These are phyloP conservation scores for Oxytorus armatus DNA, from an alignment of 2,888 invertebrate genomes.

Conservation along the genomic window DNA sequence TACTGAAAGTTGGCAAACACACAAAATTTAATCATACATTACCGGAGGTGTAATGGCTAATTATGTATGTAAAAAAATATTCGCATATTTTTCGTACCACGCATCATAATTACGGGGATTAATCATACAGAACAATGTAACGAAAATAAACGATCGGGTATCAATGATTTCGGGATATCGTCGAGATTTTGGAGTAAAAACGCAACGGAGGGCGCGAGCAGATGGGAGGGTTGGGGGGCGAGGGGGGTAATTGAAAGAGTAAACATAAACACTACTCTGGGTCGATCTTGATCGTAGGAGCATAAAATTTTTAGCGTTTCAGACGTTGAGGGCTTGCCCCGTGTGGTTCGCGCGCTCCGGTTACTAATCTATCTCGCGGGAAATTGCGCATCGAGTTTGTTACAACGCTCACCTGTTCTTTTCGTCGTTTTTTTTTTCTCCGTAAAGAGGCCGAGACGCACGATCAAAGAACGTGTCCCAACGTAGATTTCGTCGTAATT, in stretches of 20 bases:
- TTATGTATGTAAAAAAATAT: constrained; percentile 41
- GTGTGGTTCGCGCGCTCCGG: constrained; percentile 25
- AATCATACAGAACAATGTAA: too few species aligned
- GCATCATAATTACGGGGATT: constrained; percentile 21
- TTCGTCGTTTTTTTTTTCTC: constrained; percentile 1
- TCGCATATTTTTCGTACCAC: constrained; percentile 9
- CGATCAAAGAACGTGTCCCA: constrained; percentile 16
- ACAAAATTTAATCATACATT: constrained; percentile 14
- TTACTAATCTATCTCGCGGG: constrained; percentile 44
- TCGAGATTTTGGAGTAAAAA: not conserved
- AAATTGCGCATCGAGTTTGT: constrained; percentile 49
- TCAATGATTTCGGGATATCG: not conserved
- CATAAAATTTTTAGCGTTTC: constrained; percentile 19
- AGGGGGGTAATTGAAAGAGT: constrained; percentile 79
- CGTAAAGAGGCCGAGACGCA: constrained; percentile 17
- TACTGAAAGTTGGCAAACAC: constrained; percentile 37
- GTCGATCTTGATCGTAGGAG: constrained; percentile 46
- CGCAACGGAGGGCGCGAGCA: constrained; percentile 23
- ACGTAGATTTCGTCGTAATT: constrained; percentile 2
- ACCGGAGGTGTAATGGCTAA: not conserved
- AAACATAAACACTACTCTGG: constrained; percentile 82
- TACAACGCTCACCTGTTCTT: constrained; percentile 40
- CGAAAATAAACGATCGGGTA: not conserved
- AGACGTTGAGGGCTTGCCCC: constrained; percentile 22
- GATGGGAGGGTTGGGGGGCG: constrained; percentile 45